Conservation (phyloP, 2,888 invertebrate genomes). For the Cephus pulcher region DNA sequence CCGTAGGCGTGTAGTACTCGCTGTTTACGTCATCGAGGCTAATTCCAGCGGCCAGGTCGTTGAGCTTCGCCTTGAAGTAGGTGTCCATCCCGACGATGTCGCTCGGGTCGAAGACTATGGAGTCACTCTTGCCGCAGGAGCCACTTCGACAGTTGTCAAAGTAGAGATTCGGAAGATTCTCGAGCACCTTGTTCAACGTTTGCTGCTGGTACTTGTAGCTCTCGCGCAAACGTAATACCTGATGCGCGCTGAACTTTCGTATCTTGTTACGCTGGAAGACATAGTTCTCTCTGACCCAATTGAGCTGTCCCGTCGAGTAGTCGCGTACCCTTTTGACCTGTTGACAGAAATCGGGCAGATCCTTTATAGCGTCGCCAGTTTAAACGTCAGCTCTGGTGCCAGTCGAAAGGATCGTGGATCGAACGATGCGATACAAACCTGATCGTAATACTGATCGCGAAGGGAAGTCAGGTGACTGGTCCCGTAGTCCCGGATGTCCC, state of each 20-base stretch:
- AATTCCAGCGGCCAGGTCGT: constrained; percentile 70
- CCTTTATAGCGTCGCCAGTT: neutral
- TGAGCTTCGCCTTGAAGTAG: constrained; percentile 76
- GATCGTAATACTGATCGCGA: constrained; percentile 92
- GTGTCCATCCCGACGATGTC: constrained; percentile 74
- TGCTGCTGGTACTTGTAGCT: constrained; percentile 97
- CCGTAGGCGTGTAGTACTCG: constrained; percentile 86
- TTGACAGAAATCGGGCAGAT: constrained; percentile 24
- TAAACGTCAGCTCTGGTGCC: neutral
- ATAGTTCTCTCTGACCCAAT: constrained; percentile 95
- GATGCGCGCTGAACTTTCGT: constrained; percentile 93
- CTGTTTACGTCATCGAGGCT: constrained; percentile 70
- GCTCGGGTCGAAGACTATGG: constrained; percentile 76
- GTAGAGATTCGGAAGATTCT: constrained; percentile 90
- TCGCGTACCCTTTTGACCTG: constrained; percentile 92
- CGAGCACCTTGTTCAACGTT: constrained; percentile 91
- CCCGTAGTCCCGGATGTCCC: constrained; percentile 92
- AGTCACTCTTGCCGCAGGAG: constrained; percentile 82
- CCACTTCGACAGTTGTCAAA: constrained; percentile 94
- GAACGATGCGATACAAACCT: constrained; percentile 70
- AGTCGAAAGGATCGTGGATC: constrained; percentile 17
- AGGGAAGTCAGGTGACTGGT: constrained; percentile 87
- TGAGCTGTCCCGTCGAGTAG: constrained; percentile 90
- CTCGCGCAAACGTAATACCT: constrained; percentile 88
- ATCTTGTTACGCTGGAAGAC: constrained; percentile 95